A percentile compares a stretch with the other conserved stretches of the same genome.
Conservation (phyloP, 1,140 invertebrate species). For the Carposina sasakii region DNA sequence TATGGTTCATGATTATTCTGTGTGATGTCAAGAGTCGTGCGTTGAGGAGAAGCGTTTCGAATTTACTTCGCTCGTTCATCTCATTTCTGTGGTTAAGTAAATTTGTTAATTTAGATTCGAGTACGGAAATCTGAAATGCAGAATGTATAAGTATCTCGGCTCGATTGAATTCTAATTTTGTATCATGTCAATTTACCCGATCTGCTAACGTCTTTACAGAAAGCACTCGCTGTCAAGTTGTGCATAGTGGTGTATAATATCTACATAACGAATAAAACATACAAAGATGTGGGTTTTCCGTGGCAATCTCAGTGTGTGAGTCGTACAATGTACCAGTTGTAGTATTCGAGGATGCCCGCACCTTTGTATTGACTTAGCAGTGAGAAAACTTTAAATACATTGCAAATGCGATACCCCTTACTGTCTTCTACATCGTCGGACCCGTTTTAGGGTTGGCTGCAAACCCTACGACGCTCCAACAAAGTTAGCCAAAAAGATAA, state of each 20-base stretch:
- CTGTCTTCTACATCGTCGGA: constrained; percentile 47
- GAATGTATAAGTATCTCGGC: constrained; percentile 57
- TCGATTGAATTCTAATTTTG: constrained; percentile 35
- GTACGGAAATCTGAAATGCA: constrained; percentile 63
- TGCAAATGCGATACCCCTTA: constrained; percentile 54
- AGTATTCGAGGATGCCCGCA: constrained; percentile 55
- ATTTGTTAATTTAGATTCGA: constrained; percentile 57
- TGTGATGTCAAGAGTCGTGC: constrained; percentile 72
- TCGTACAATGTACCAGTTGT: constrained; percentile 32
- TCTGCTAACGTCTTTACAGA: constrained; percentile 39
- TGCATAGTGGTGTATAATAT: constrained; percentile 67
- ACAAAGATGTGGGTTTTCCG: constrained; percentile 70
- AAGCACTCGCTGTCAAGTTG: constrained; percentile 58
- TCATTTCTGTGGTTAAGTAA: constrained; percentile 63
- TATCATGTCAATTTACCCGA: constrained; percentile 35
- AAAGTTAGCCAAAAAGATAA: constrained; percentile 66
- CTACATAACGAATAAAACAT: constrained; percentile 61
- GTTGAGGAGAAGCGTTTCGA: constrained; percentile 73
- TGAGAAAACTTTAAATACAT: constrained; percentile 56
- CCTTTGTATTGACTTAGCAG: constrained; percentile 63
- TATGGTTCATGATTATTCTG: constrained; percentile 69
- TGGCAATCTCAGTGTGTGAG: constrained; percentile 45
- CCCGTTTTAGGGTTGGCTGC: constrained; percentile 57
- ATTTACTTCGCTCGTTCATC: constrained; percentile 61
- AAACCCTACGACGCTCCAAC: constrained; percentile 64